phyloP scores from a whole-genome alignment of 1,140 invertebrate genomes.

The Drosophila elegans region DNA sequence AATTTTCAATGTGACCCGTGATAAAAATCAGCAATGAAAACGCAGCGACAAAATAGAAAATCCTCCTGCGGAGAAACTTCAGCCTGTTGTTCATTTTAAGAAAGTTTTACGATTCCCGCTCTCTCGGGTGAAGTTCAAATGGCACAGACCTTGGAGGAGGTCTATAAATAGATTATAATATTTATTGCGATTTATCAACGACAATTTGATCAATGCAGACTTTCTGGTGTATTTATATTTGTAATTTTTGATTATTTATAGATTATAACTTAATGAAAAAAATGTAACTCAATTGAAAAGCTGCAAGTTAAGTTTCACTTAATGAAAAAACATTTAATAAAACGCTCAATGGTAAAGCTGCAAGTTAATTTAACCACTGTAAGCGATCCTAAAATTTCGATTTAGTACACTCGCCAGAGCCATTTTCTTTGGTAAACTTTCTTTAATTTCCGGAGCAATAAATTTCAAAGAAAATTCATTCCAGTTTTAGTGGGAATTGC shows the following conservation, averaged over 20 bases:
- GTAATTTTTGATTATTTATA: no score
- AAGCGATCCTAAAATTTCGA: no score
- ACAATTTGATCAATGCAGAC: no score
- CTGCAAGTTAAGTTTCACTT: not conserved
- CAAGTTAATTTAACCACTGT: not conserved
- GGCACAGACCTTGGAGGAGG: not conserved
- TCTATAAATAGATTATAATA: conserved; percentile 31
- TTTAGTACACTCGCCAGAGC: not conserved
- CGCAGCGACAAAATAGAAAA: conserved; percentile 51
- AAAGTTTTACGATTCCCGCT: conserved; percentile 36
- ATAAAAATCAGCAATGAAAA: conserved; percentile 63
- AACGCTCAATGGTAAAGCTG: not conserved
- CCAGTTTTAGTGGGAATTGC: conserved; percentile 24
- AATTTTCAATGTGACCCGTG: conserved; percentile 61
- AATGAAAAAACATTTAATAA: not conserved
- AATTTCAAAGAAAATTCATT: conserved; percentile 40
- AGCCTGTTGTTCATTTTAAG: conserved; percentile 11
- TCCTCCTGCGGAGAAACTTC: not conserved
- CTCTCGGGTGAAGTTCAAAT: conserved; percentile 8
- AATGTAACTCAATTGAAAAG: not conserved
- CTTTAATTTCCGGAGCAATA: conserved; percentile 33
- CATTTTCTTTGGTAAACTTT: conserved; percentile 1
- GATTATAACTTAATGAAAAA: no score
- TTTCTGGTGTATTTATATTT: no score
- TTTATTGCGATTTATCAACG: conserved; percentile 10